Base-by-base conservation (phyloP, 2,113 vertebrate genomes). In the Emydura subglobosa region DNA sequence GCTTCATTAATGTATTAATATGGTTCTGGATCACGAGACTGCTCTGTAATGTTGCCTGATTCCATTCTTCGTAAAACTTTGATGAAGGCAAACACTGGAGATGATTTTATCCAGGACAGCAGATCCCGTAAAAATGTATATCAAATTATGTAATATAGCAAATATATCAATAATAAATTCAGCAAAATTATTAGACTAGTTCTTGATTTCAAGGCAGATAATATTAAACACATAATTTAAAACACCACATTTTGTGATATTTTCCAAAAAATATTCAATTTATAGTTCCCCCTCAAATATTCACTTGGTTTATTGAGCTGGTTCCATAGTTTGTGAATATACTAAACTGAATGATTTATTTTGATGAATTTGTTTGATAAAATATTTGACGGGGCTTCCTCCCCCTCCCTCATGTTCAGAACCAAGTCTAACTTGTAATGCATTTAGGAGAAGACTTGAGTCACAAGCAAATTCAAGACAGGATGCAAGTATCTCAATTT, bases 261-360 rank as follows among this genome's bases (percentile, higher is more conserved):
- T 93, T 96, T 68, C 47, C 68, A 27, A 79, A 92, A 65, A 87
- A 6, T 19, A 54, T 86, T 50, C 22, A 54, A 25, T 31, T 87
- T 83, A 16, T 27, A 85, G 59, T 34, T 95, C 90, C 25, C 74
- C 76, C 47, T 91, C 57, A 31, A 34, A 39, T 3, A 19, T 5
- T 74, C 34, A 51, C 34, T 80, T 2, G 57, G 51, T 31, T n/a
- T 81, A 74, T n/a, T 76, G 50, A 83, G 68, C 17, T 74, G 68
- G 31, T 51, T 85, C 80, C 12, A 90, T 78, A 86, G 14, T 12
- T 82, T 93, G 53, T 42, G n/a, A 96, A 78, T 74, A 79, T 2
- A 27, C 86, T 85, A 50, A 94, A 79, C 7, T 39, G 72, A 94
- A 90, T 87, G 42, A 90, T 88, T 89, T 85, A 86, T 34, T 57